A percentile compares a stretch with the other conserved stretches of the same genome.
These are phyloP conservation scores for Oreochromis grahami DNA, from an alignment of 2,797 vertebrate species.

Conservation along the genomic window DNA sequence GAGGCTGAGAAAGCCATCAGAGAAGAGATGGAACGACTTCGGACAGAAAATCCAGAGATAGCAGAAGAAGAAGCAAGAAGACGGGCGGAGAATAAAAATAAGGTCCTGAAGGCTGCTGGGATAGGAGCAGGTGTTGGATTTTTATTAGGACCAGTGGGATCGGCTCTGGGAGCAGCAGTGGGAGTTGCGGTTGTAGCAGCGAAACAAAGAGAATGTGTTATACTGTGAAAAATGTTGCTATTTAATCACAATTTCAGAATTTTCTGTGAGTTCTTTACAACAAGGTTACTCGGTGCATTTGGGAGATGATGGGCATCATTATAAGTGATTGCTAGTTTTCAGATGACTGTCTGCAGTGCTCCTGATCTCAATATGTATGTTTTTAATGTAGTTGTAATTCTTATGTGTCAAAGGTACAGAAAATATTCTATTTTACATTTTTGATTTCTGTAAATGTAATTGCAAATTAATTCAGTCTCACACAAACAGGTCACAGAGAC, in stretches of 20 bases:
- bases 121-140: not conserved
- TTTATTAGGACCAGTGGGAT: not conserved
- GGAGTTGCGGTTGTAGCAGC: not conserved
- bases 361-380: not conserved
- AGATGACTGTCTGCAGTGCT: not conserved
- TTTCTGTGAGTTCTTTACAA: not conserved
- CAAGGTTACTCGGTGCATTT: not conserved
- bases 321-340: not conserved
- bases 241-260: not conserved
- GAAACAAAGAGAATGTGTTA: not conserved
- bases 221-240: not conserved
- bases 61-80: not conserved
- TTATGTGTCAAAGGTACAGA: not conserved
- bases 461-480: not conserved
- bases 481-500: not conserved
- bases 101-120: not conserved
- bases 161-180: not conserved
- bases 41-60: not conserved
- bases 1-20: not conserved
- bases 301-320: not conserved
- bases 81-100: not conserved
- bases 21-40: not conserved
- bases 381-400: not conserved
- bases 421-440: not conserved
- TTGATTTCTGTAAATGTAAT: not conserved